Percentiles rank a stretch among this genome's conserved stretches.
Evolutionary conservation across 1,140 invertebrate genomes (phyloP).

Genomic region (Coenobita brevimanus): DNA sequence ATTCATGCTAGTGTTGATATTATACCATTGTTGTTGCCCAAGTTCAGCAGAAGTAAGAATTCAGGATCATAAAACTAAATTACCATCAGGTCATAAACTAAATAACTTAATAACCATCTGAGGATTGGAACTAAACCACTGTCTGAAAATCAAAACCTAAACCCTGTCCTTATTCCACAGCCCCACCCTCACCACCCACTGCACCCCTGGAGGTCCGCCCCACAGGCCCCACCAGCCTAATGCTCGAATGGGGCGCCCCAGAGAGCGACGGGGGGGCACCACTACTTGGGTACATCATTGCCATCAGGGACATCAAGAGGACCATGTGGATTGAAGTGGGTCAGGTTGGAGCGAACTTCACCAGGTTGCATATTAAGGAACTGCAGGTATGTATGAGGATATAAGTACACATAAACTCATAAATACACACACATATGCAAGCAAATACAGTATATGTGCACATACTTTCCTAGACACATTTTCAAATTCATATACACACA

Average conservation of each 20-base stretch:
- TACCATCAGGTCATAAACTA: too few species aligned
- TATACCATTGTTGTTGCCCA: too few species aligned
- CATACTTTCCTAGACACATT: too few species aligned
- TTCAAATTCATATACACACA: too few species aligned
- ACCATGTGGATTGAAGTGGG: slow-evolving; percentile 98
- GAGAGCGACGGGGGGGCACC: slow-evolving; percentile 95
- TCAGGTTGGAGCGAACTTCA: slow-evolving; percentile 85
- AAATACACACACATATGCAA: background rate
- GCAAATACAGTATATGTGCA: background rate
- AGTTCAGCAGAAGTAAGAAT: too few species aligned
- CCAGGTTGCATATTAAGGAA: slow-evolving; percentile 87
- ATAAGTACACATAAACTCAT: background rate
- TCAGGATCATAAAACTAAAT: too few species aligned
- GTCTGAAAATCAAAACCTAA: too few species aligned
- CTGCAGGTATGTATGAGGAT: slow-evolving; percentile 77
- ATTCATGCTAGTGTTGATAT: too few species aligned
- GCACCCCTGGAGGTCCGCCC: slow-evolving; percentile 89
- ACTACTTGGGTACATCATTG: slow-evolving; percentile 92
- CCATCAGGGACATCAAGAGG: slow-evolving; percentile 91
- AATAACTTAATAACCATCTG: too few species aligned
- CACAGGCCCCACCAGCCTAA: slow-evolving; percentile 85
- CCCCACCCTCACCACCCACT: slow-evolving; percentile 90
- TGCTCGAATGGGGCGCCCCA: slow-evolving; percentile 94
- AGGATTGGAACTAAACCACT: too few species aligned
- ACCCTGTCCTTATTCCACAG: slow-evolving; percentile 75